Evolutionary conservation across 1,140 invertebrate genomes (phyloP).

Genomic region (Tachypleus tridentatus): DNA sequence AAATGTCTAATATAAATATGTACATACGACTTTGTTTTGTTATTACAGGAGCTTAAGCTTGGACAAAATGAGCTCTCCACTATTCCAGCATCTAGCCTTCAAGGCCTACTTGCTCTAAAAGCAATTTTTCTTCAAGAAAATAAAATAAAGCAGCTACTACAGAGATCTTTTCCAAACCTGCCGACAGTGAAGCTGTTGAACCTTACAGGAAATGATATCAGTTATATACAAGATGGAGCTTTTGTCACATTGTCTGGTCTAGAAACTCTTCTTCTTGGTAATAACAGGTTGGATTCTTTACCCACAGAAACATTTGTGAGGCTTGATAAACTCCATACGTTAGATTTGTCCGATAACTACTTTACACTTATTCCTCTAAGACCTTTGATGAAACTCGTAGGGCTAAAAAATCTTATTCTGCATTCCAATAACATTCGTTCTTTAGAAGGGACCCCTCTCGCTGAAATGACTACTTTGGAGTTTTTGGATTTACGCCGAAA

Average conservation of each 20-base stretch:
- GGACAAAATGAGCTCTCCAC: slow-evolving; percentile 59
- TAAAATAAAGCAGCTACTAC: slow-evolving; percentile 41
- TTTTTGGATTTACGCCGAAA: slow-evolving; percentile 41
- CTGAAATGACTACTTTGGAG: slow-evolving; percentile 17
- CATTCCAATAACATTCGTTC: slow-evolving; percentile 31
- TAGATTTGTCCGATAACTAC: slow-evolving; percentile 75
- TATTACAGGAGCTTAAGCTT: slow-evolving; percentile 55
- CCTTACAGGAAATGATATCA: slow-evolving; percentile 59
- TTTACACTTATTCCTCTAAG: slow-evolving; percentile 63
- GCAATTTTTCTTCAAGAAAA: slow-evolving; percentile 60
- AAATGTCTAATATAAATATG: too few relatives aligned
- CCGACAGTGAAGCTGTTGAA: slow-evolving; percentile 51
- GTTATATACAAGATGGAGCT: slow-evolving; percentile 54
- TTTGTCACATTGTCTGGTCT: slow-evolving; percentile 52
- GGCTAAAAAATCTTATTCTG: slow-evolving; percentile 50
- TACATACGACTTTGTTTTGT: too few relatives aligned
- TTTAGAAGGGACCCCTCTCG: slow-evolving; percentile 16
- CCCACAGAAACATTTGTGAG: slow-evolving; percentile 58
- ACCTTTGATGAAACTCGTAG: slow-evolving; percentile 51
- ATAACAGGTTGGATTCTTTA: slow-evolving; percentile 59
- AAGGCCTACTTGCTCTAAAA: slow-evolving; percentile 56
- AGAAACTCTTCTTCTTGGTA: slow-evolving; percentile 52
- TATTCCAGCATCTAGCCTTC: slow-evolving; percentile 62
- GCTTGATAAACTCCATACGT: slow-evolving; percentile 52
- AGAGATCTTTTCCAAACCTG: slow-evolving; percentile 21